Evolutionary conservation across 2,113 vertebrate species (phyloP).

Genomic region (Rhadina sibilatrix): DNA sequence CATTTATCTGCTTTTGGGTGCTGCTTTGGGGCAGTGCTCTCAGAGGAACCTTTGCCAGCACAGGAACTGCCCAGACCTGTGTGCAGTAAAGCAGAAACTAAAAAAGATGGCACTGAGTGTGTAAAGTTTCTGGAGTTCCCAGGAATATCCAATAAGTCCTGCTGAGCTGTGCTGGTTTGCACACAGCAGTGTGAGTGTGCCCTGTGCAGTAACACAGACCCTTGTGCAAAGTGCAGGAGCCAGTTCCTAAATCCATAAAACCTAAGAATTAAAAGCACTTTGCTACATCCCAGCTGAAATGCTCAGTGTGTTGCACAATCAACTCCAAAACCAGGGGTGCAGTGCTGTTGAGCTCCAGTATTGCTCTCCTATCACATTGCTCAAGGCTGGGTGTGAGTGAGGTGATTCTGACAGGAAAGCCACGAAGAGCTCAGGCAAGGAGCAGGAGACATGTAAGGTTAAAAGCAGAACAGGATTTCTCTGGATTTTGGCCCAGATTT

Average conservation of each 20-base stretch:
- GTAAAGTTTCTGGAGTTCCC: background rate
- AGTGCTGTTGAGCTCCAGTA: background rate
- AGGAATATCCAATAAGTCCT: background rate
- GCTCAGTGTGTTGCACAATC: background rate
- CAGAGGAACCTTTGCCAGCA: background rate
- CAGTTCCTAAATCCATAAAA: background rate
- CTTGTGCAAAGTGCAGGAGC: background rate
- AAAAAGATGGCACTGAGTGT: background rate
- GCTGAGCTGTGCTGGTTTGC: background rate
- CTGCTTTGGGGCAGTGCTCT: background rate
- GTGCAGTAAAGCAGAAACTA: background rate
- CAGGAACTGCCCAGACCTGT: background rate
- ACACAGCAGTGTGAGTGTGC: background rate
- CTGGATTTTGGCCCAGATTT: background rate
- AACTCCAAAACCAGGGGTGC: background rate
- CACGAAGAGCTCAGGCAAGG: background rate
- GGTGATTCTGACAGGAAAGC: background rate
- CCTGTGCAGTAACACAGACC: background rate
- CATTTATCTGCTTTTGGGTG: background rate
- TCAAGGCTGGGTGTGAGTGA: background rate
- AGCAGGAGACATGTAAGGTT: background rate
- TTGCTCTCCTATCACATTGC: background rate
- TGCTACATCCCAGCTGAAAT: background rate
- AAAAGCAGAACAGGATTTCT: slow-evolving; percentile 10
- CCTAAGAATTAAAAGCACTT: background rate